Evolutionary conservation across 2,797 vertebrate genomes (phyloP), one percentile per base, ranked within the genome.

Genomic region (Mus caroli): DNA sequence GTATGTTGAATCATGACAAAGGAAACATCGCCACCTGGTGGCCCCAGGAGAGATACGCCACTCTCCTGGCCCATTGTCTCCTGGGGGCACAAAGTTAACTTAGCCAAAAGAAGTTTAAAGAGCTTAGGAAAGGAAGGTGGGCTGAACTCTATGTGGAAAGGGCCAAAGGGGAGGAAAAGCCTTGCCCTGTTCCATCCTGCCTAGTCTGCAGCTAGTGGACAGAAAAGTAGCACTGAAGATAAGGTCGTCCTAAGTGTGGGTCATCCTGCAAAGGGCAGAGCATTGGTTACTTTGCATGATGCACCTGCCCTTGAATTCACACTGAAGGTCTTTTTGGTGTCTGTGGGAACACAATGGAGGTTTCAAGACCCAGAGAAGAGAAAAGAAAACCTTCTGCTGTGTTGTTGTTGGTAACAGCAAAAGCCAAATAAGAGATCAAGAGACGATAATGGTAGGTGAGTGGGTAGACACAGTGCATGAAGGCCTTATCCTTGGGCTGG

Each of bases 11-110:
- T 28, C 52, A 97, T 88, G 95, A 20, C 91, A 97, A 98, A 95
- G 98, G 97, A 96, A 98, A 99, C 94, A 98, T 85, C 94, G 98
- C 98, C 98, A 99, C 98, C 98, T 98, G 97, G 97, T 98, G 98
- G 98, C 15, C 58, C 2, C 0, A n/a, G 11, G 50, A 26, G 71
- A 80, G 89, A 94, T 20, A 56, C 52, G 58, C 82, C 19, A 1
- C 14, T 19, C 34, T 40, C 34, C 60, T 40, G 6, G 9, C n/a
- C 67, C 92, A 64, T 82, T 96, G 94, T 97, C 94, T 89, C 52
- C 17, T 26, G 19, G 4, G 6, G 34, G 26, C 13, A 40, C 22
- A 37, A 95, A 96, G 64, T 95, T 84, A 84, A 89, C 26, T 52
- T 34, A 62, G 12, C 76, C 91, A 76, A 37, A 64, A 87, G 67